Conservation (phyloP, 2,888 invertebrate species). For the Clusia tigrina region DNA sequence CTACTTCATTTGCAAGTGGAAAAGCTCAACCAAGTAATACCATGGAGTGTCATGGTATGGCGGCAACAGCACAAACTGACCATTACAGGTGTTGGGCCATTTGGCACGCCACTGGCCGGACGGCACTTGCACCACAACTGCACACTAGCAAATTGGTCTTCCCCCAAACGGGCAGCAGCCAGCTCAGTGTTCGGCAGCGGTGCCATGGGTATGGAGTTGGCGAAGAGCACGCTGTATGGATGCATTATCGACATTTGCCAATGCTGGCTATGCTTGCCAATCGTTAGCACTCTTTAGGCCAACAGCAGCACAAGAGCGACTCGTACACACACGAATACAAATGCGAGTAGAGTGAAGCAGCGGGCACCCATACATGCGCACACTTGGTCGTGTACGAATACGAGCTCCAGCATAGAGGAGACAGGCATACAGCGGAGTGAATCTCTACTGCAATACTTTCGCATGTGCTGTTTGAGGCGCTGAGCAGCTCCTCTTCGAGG, state of each 20-base stretch:
- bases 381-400: neutral
- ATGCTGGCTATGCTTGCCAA: conserved; percentile 4
- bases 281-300: conserved; percentile 9
- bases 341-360: no score
- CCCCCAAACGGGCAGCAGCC: neutral
- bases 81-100: neutral
- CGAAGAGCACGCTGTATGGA: neutral
- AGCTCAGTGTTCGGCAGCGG: neutral
- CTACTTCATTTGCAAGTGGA: no score
- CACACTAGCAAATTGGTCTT: neutral
- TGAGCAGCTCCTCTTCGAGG: neutral
- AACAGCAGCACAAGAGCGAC: neutral
- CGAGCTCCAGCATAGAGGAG: no score
- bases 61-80: no score
- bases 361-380: no score
- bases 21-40: no score
- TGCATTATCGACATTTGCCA: conserved; percentile 14
- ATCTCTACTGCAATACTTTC: neutral
- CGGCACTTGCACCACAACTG: neutral
- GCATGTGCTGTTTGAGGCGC: neutral
- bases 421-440: neutral
- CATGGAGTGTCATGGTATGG: no score
- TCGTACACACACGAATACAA: neutral
- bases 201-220: neutral
- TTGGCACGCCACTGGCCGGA: conserved; percentile 14